Percentiles rank a stretch among this genome's conserved stretches.
Conservation (phyloP, 2,113 vertebrate genomes). For the Daphoenositta chrysoptera region DNA sequence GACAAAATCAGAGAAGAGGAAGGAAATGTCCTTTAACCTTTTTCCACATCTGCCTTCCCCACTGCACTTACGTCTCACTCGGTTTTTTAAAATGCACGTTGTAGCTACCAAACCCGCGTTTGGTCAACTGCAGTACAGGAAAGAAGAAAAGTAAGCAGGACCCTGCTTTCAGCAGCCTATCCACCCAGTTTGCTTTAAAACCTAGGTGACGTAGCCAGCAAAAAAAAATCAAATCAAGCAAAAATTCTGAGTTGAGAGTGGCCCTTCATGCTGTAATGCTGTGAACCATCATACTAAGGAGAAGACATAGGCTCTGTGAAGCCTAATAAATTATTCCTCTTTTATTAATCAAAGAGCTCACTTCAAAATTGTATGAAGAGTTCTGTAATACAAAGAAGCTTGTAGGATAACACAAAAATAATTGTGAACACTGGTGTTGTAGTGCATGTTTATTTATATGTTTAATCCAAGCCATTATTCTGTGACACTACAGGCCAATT, state of each 20-base stretch:
- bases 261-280: not conserved
- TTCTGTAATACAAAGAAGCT: not conserved
- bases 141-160: not conserved
- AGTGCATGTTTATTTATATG: not conserved
- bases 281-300: not conserved
- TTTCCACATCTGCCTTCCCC: not conserved
- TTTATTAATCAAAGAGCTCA: not conserved
- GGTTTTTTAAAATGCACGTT: not conserved
- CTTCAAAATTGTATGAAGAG: not conserved
- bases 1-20: not conserved
- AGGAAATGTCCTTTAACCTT: not conserved
- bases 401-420: not conserved
- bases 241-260: not conserved
- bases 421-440: not conserved
- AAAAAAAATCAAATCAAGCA: not conserved
- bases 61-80: fast-evolving
- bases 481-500: not conserved
- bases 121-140: fast-evolving
- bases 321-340: not conserved
- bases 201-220: not conserved
- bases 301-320: not conserved
- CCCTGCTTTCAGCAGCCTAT: not conserved
- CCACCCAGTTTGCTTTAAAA: not conserved
- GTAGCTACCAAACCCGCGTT: not conserved
- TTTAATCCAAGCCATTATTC: not conserved